phyloP scores from a whole-genome alignment of 2,888 invertebrate species.

The Cryptosula pallasiana region DNA sequence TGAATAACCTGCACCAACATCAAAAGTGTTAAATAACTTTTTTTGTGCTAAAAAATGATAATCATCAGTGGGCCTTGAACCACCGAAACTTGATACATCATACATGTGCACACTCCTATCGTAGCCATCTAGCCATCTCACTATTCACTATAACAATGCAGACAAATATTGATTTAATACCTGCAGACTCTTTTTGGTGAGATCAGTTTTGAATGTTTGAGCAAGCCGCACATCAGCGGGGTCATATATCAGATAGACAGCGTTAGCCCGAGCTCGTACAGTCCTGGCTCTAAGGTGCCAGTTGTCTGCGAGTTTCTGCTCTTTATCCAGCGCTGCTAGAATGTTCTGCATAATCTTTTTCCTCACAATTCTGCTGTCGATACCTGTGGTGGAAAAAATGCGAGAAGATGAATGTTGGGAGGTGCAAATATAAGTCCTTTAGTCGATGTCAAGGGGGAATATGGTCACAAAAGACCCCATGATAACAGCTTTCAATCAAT shows the following conservation, averaged over 20 bases:
- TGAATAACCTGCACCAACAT: conserved; percentile 39
- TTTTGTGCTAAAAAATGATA: no score
- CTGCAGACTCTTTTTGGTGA: conserved; percentile 39
- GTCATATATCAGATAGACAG: conserved; percentile 48
- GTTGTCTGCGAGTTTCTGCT: conserved; percentile 43
- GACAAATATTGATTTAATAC: not conserved
- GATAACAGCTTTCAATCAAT: no score
- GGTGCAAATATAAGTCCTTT: no score
- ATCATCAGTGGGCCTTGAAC: no score
- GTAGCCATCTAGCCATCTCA: no score
- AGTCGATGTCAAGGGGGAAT: no score
- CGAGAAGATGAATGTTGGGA: no score
- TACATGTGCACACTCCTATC: no score
- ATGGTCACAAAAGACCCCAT: no score
- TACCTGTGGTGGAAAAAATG: no score
- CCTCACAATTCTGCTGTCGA: conserved; percentile 47
- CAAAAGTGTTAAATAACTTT: no score
- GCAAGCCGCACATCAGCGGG: conserved; percentile 48
- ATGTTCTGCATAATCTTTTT: conserved; percentile 51
- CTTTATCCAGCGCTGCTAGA: conserved; percentile 42
- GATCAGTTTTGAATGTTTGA: conserved; percentile 46
- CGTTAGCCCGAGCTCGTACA: conserved; percentile 39
- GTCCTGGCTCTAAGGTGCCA: conserved; percentile 49
- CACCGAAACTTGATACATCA: no score
- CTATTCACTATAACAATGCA: not conserved